These are phyloP conservation scores for Drosophila borborema DNA, from an alignment of 2,888 invertebrate species.

Conservation along the genomic window DNA sequence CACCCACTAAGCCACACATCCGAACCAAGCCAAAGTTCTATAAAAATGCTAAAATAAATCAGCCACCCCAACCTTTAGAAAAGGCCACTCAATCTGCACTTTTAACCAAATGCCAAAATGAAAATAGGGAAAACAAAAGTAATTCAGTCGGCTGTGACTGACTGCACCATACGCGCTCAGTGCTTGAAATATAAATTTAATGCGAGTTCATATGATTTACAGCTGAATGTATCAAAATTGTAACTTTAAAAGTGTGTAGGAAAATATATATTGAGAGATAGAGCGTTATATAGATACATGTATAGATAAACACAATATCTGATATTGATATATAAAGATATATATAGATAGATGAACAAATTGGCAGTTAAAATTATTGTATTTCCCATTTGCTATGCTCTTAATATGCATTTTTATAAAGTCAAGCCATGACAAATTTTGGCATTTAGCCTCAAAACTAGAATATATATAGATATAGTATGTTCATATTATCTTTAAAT, in stretches of 20 bases:
- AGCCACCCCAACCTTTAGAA: slow-evolving; percentile 34
- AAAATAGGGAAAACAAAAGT: not conserved
- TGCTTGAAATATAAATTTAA: not conserved
- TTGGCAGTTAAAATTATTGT: too few relatives aligned
- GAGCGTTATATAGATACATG: too few relatives aligned
- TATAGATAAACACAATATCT: too few relatives aligned
- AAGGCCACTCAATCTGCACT: slow-evolving; percentile 46
- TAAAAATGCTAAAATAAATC: slow-evolving; percentile 63
- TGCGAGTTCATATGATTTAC: not conserved
- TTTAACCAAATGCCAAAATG: slow-evolving; percentile 13
- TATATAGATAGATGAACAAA: too few relatives aligned
- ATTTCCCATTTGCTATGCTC: too few relatives aligned
- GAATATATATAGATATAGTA: too few relatives aligned
- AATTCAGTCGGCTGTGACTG: not conserved
- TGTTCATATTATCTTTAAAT: too few relatives aligned
- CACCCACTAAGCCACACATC: slow-evolving; percentile 26
- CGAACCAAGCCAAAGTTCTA: not conserved
- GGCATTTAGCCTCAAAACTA: too few relatives aligned
- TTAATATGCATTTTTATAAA: too few relatives aligned
- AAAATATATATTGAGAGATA: too few relatives aligned
- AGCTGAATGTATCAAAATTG: not conserved
- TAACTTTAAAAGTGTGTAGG: not conserved
- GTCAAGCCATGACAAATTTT: too few relatives aligned
- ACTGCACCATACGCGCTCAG: not conserved
- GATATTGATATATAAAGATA: too few relatives aligned